Percentiles rank a stretch among this genome's conserved stretches.
These are phyloP conservation scores for Arctia plantaginis DNA, from an alignment of 2,888 invertebrate genomes.

Conservation along the genomic window DNA sequence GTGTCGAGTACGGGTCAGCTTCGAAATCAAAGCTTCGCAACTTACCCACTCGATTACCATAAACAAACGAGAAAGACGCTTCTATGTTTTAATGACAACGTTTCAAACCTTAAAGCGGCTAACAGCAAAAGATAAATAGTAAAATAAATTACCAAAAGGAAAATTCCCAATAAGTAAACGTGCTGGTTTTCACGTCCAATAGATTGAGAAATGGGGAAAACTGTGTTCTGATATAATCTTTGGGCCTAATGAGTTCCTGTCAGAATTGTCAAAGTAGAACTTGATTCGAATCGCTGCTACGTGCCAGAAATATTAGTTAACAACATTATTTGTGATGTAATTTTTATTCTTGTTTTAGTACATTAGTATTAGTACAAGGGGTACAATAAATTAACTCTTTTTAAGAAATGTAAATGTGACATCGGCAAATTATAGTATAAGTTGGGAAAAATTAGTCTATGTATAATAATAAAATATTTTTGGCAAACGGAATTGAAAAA, in stretches of 20 bases:
- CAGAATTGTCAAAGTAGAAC: not conserved
- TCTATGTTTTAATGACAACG: slow-evolving; percentile 79
- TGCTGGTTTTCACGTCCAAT: not conserved
- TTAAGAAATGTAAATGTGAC: too few relatives aligned
- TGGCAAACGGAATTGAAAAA: slow-evolving; percentile 34
- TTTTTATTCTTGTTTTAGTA: not conserved
- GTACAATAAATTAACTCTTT: too few relatives aligned
- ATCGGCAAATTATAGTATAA: too few relatives aligned
- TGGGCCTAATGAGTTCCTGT: not conserved
- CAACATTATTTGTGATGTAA: not conserved
- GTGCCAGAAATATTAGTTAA: not conserved
- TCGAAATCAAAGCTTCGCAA: slow-evolving; percentile 80
- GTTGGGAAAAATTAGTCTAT: slow-evolving; percentile 5
- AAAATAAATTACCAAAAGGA: slow-evolving; percentile 48
- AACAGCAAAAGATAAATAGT: slow-evolving; percentile 55
- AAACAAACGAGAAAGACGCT: slow-evolving; percentile 83
- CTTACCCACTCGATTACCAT: slow-evolving; percentile 84
- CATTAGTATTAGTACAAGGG: not conserved
- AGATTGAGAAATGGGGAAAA: not conserved
- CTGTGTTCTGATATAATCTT: not conserved
- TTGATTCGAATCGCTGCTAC: not conserved
- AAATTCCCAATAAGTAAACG: not conserved
- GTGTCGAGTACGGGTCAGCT: slow-evolving; percentile 64
- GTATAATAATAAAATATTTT: slow-evolving; percentile 43
- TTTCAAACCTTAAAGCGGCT: slow-evolving; percentile 68